A percentile compares a stretch with the other conserved stretches of the same genome.
These are phyloP conservation scores for Leuctra nigra DNA, from an alignment of 2,888 invertebrate species.

Conservation along the genomic window DNA sequence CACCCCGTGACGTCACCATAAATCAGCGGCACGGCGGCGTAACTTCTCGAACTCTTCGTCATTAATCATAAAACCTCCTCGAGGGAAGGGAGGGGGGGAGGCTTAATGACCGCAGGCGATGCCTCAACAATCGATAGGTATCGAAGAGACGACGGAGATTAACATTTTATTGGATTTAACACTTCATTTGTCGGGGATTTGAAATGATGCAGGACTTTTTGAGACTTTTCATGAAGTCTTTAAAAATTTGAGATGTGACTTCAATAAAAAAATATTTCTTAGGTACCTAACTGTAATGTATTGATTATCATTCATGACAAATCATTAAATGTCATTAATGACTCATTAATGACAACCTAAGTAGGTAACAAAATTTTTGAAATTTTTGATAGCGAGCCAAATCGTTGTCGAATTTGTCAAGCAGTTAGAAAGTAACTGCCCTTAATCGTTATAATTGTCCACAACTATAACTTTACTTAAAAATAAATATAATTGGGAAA, in stretches of 20 bases:
- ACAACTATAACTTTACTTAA: no score
- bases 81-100: not conserved
- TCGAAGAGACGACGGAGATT: not conserved
- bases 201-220: not conserved
- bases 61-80: conserved; percentile 19
- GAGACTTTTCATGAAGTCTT: no score
- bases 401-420: no score
- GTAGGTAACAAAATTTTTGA: no score
- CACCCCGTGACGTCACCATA: conserved; percentile 23
- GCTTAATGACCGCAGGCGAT: not conserved
- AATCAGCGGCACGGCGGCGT: conserved; percentile 20
- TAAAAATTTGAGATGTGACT: not conserved
- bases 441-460: no score
- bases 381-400: no score
- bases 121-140: not conserved
- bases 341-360: no score
- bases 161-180: not conserved
- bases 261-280: not conserved
- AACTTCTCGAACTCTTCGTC: conserved; percentile 20
- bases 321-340: no score
- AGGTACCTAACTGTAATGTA: not conserved
- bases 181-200: not conserved
- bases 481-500: no score
- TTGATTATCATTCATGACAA: no score
- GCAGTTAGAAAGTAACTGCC: no score